Conservation (phyloP, 2,113 vertebrate species). For the Tapirus terrestris region DNA sequence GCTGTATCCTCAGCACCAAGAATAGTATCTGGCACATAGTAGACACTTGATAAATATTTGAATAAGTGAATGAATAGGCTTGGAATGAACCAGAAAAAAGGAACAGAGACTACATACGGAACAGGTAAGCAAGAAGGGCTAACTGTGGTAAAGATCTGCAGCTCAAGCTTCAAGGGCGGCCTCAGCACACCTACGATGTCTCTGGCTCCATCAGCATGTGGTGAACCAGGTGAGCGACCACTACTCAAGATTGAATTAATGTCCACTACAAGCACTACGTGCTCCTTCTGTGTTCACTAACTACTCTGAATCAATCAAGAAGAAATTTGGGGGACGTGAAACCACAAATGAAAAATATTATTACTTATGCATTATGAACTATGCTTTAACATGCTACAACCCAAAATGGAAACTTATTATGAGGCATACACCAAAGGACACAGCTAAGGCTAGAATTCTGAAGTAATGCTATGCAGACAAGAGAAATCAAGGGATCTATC, state of each 20-base stretch:
- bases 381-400: not conserved
- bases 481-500: conserved; percentile 14
- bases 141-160: not conserved
- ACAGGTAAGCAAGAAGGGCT: not conserved
- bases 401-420: not conserved
- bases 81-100: conserved; percentile 3
- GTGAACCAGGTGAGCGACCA: not conserved
- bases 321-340: conserved; percentile 35
- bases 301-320: conserved; percentile 23
- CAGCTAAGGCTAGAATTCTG: conserved; percentile 10
- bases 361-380: not conserved
- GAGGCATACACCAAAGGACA: not conserved
- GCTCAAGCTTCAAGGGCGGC: not conserved
- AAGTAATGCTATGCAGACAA: not conserved
- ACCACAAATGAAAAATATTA: not conserved
- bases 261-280: not conserved
- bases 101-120: not conserved
- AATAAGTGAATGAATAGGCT: not conserved
- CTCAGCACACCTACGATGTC: not conserved
- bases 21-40: not conserved
- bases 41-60: not conserved
- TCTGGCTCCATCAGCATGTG: not conserved
- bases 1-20: not conserved
- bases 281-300: not conserved
- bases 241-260: not conserved